A percentile compares a stretch with the other conserved stretches of the same genome.
phyloP scores from a whole-genome alignment of 2,113 vertebrate species.

The Typhlomys cinereus region DNA sequence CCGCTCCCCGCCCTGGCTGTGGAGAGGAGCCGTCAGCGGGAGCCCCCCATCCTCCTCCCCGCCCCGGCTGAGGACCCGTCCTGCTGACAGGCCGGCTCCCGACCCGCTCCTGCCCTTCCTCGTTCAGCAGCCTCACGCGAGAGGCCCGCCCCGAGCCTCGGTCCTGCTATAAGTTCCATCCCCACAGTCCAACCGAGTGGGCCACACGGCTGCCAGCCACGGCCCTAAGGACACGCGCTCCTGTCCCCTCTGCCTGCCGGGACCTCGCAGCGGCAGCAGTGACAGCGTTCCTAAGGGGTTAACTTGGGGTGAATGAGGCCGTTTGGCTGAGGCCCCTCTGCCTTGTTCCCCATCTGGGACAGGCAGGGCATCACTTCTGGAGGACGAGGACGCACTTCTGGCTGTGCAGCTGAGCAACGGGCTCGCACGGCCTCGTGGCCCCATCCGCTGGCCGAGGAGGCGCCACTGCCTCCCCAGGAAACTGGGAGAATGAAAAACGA shows the following conservation, averaged over 20 bases:
- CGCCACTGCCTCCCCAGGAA: rapidly evolving
- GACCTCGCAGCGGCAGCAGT: neutral
- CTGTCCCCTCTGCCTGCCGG: neutral
- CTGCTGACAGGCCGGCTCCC: neutral
- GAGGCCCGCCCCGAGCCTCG: neutral
- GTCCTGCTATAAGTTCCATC: neutral
- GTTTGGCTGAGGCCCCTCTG: neutral
- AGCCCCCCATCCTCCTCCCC: neutral
- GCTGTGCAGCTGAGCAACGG: neutral
- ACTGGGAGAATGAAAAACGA: neutral
- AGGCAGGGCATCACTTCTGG: rapidly evolving
- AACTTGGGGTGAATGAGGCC: neutral
- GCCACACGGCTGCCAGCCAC: rapidly evolving
- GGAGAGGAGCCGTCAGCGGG: neutral
- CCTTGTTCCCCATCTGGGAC: neutral
- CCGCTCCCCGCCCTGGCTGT: slow-evolving; percentile 78
- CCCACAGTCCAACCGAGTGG: neutral
- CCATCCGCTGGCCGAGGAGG: neutral
- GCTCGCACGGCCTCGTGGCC: neutral
- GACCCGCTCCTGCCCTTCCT: neutral
- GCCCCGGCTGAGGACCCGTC: rapidly evolving
- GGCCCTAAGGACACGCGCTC: neutral
- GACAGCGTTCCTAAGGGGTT: neutral
- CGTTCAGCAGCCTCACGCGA: neutral
- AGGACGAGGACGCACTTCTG: neutral